Evolutionary conservation across 35 echinoderm and acorn worm species (phyloP).

Genomic region (Eucidaris tribuloides): DNA sequence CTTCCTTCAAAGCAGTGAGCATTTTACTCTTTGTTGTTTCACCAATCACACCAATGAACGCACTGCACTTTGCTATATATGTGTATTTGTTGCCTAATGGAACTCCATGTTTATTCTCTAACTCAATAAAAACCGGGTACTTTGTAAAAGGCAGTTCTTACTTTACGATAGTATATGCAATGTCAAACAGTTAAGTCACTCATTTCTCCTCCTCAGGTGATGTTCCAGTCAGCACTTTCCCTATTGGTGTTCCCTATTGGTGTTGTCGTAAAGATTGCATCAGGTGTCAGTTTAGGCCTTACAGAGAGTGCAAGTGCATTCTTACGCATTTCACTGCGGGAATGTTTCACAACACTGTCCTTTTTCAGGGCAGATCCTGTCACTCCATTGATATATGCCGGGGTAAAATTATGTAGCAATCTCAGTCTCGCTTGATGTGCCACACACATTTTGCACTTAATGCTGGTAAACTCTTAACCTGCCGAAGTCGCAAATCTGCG

Average conservation of each 20-base stretch:
- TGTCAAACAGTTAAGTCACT: neutral
- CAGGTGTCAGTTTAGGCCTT: neutral
- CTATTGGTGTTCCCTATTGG: neutral
- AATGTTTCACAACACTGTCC: neutral
- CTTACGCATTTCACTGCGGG: neutral
- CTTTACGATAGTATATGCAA: neutral
- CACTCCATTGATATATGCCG: neutral
- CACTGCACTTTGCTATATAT: neutral
- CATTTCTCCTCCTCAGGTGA: neutral
- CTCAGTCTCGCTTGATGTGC: slow-evolving; percentile 7
- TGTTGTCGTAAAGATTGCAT: neutral
- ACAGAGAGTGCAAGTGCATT: neutral
- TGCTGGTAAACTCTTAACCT: too few relatives aligned
- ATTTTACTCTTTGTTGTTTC: neutral
- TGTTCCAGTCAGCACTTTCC: neutral
- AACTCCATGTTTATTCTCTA: neutral
- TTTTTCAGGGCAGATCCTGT: neutral
- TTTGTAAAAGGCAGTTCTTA: neutral
- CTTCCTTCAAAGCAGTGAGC: neutral
- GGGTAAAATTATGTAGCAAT: slow-evolving; percentile 13
- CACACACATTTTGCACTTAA: slow-evolving; percentile 11
- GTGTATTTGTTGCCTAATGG: neutral
- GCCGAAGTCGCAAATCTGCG: too few relatives aligned
- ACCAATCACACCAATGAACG: neutral
- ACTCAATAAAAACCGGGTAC: neutral